Percentiles rank a stretch among this genome's conserved stretches.
Conservation (phyloP, 2,888 invertebrate species). For the Tolmerus cingulatus region DNA sequence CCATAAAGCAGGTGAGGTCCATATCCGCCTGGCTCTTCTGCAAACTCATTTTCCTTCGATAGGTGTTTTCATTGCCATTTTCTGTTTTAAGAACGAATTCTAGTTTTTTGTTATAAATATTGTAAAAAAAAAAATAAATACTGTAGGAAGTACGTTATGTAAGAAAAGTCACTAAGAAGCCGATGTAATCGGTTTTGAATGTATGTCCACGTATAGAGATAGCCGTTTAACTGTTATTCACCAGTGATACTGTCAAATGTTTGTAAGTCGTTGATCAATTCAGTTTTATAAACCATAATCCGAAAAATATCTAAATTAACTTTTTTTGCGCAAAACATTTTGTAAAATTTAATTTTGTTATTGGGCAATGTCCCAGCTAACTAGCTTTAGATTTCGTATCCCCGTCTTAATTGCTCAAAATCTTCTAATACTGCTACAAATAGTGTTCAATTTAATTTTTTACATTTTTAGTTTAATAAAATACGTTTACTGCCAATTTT, state of each 20-base stretch:
- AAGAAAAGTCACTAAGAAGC: constrained; percentile 7
- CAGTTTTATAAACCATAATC: not conserved
- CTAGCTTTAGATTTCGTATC: not conserved
- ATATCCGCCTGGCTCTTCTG: not conserved
- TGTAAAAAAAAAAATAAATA: constrained; percentile 27
- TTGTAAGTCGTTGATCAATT: constrained; percentile 7
- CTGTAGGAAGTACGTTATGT: not conserved
- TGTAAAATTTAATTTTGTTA: not conserved
- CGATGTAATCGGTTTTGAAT: constrained; percentile 18
- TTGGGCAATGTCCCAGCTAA: not conserved
- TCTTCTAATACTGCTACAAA: constrained; percentile 1
- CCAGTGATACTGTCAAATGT: constrained; percentile 9
- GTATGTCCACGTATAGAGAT: not conserved
- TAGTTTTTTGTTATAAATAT: constrained; percentile 25
- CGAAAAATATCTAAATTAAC: not conserved
- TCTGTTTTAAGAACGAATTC: constrained; percentile 34
- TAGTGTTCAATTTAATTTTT: constrained; percentile 24
- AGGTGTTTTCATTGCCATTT: constrained; percentile 1
- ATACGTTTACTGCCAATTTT: constrained; percentile 24
- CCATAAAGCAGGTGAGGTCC: not conserved
- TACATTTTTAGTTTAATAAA: constrained; percentile 7
- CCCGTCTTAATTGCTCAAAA: not conserved
- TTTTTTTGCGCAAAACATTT: not conserved
- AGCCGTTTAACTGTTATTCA: not conserved
- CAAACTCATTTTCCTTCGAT: not conserved